Conservation (phyloP, 2,797 vertebrate genomes). For the Columba guinea region DNA sequence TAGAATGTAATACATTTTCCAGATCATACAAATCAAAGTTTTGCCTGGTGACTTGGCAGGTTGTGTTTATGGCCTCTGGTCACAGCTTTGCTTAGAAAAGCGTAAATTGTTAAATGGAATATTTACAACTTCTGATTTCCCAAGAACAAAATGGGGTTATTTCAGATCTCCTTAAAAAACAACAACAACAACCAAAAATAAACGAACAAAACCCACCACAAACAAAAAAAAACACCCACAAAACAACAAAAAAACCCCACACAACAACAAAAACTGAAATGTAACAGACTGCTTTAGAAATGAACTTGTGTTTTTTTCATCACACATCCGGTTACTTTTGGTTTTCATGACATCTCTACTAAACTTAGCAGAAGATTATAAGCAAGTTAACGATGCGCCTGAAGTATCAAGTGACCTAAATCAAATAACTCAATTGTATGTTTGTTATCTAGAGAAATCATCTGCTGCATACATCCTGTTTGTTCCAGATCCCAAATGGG, state of each 20-base stretch:
- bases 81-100: conserved; percentile 55
- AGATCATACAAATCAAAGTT: conserved; percentile 27
- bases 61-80: conserved; percentile 34
- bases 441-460: neutral
- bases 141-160: conserved; percentile 18
- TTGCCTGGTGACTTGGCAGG: conserved; percentile 26
- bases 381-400: neutral
- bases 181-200: no score
- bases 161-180: conserved; percentile 14
- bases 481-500: neutral
- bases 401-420: neutral
- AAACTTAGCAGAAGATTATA: neutral
- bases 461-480: neutral
- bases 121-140: conserved; percentile 56
- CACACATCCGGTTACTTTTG: neutral
- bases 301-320: neutral
- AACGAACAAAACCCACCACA: no score
- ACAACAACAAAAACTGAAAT: neutral
- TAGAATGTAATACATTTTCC: conserved; percentile 11
- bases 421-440: neutral
- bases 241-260: no score
- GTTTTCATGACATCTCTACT: neutral
- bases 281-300: neutral
- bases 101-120: conserved; percentile 27
- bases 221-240: no score